A percentile compares a stretch with the other conserved stretches of the same genome.
Evolutionary conservation across 2,888 invertebrate species (phyloP).

Genomic region (Xylophagus ater): DNA sequence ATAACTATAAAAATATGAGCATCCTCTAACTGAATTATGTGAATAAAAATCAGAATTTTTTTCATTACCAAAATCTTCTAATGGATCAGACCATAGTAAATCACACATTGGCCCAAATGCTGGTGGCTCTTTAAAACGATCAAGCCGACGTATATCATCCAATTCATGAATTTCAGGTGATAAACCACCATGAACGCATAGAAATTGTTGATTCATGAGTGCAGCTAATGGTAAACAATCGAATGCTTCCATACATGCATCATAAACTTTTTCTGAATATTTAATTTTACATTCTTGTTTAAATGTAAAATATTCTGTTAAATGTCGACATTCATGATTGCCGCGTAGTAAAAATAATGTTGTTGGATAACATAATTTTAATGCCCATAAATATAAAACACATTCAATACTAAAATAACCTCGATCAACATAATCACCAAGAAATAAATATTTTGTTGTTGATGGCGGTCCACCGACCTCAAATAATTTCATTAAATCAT

Average conservation of each 20-base stretch:
- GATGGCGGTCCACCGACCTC: constrained; percentile 98
- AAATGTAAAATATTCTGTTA: constrained; percentile 99
- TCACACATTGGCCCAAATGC: constrained; percentile 99
- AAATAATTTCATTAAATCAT: constrained; percentile 99
- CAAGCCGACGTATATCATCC: constrained; percentile 95
- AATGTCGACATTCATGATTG: constrained; percentile 99
- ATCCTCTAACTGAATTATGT: constrained; percentile 98
- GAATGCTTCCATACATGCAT: constrained; percentile 99
- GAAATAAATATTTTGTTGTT: constrained; percentile 98
- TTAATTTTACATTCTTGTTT: constrained; percentile 99
- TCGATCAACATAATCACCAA: constrained; percentile 98
- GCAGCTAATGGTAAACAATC: constrained; percentile 98
- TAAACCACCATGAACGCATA: constrained; percentile 98
- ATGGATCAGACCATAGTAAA: constrained; percentile 96
- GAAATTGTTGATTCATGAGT: constrained; percentile 99
- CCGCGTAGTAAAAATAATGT: constrained; percentile 98
- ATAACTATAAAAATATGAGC: constrained; percentile 99
- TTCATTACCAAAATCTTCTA: constrained; percentile 97
- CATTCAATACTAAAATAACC: constrained; percentile 74
- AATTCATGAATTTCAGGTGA: constrained; percentile 98
- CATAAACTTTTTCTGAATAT: constrained; percentile 98
- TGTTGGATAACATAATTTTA: constrained; percentile 95
- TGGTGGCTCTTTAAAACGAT: constrained; percentile 99
- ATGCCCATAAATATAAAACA: constrained; percentile 98
- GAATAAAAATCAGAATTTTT: constrained; percentile 97